Percentiles rank a stretch among this genome's conserved stretches.
Conservation (phyloP, 2,113 vertebrate genomes). For the Saccopteryx bilineata region DNA sequence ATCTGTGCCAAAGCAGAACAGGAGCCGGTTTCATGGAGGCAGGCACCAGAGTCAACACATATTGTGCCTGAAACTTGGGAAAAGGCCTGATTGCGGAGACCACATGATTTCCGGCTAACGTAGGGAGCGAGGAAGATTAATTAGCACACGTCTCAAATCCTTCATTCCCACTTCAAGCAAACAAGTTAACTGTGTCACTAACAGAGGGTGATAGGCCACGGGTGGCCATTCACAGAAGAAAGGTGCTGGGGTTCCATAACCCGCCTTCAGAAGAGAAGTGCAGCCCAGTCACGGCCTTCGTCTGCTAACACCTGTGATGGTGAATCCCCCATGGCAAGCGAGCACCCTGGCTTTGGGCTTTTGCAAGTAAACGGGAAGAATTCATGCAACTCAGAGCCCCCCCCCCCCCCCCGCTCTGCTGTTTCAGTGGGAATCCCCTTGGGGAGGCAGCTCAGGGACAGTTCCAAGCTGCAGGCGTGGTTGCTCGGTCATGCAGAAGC, state of each 20-base stretch:
- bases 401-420: not conserved
- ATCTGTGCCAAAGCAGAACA: not conserved
- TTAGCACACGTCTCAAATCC: conserved; percentile 73
- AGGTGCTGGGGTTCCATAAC: conserved; percentile 77
- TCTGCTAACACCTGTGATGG: conserved; percentile 66
- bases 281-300: not conserved
- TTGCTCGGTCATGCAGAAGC: not conserved
- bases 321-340: conserved; percentile 29
- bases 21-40: not conserved
- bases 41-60: not conserved
- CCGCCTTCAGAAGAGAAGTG: not conserved
- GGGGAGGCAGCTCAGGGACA: not conserved
- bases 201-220: conserved; percentile 75
- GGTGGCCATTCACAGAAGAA: conserved; percentile 76
- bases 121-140: conserved; percentile 65
- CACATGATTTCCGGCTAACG: conserved; percentile 28
- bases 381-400: not conserved
- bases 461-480: not conserved
- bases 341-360: conserved; percentile 64
- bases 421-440: not conserved
- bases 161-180: conserved; percentile 82
- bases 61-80: conserved; percentile 32
- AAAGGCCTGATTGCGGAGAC: conserved; percentile 12
- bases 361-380: conserved; percentile 49
- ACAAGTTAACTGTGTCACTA: conserved; percentile 78